Conservation (phyloP, 2,888 invertebrate species). For the Peribatodes rhomboidaria region DNA sequence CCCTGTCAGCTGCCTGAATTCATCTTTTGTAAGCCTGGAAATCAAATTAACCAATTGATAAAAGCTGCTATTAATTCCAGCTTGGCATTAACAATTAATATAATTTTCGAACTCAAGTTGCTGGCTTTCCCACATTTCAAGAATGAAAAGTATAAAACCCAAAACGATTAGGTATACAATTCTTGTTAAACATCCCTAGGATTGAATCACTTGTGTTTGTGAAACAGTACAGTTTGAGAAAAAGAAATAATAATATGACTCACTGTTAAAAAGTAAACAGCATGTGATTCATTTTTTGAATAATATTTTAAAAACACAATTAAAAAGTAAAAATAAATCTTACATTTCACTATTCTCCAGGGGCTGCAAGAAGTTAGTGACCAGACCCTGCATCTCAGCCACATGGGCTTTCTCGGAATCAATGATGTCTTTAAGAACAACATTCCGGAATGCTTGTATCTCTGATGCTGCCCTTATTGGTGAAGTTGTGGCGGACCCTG, state of each 20-base stretch:
- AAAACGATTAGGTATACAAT: no score
- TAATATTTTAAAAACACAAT: background rate
- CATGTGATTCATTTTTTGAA: no score
- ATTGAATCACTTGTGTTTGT: no score
- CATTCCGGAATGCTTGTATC: slow-evolving; percentile 92
- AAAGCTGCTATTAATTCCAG: background rate
- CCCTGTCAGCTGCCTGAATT: slow-evolving; percentile 94
- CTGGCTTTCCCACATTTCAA: no score
- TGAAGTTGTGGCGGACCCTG: slow-evolving; percentile 87
- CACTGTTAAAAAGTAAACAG: no score
- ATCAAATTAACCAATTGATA: background rate
- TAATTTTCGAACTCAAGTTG: no score
- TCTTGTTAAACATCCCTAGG: no score
- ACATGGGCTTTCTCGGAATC: slow-evolving; percentile 97
- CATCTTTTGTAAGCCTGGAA: slow-evolving; percentile 92
- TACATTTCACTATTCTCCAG: slow-evolving; percentile 95
- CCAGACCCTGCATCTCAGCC: slow-evolving; percentile 94
- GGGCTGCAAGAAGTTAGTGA: slow-evolving; percentile 95
- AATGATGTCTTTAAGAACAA: slow-evolving; percentile 95
- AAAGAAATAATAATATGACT: no score
- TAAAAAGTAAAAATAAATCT: slow-evolving; percentile 67
- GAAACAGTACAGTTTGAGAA: no score
- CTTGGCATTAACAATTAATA: background rate
- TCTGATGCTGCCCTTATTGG: slow-evolving; percentile 89
- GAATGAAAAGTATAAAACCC: no score